Conservation (phyloP, 1,140 invertebrate species). For the Lanistes nyassanus region DNA sequence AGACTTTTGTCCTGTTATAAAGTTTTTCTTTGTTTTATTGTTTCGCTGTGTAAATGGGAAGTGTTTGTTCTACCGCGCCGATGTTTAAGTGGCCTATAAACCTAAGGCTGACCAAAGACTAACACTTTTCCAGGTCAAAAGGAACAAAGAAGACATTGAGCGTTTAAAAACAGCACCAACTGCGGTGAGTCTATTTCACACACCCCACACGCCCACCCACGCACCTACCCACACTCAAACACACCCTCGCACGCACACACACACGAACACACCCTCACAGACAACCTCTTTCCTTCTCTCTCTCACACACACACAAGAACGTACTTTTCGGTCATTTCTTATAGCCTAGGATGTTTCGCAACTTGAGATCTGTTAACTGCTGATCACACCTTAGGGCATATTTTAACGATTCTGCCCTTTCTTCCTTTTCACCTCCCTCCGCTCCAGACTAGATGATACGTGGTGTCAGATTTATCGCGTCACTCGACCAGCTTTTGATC, state of each 20-base stretch:
- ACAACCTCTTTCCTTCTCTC: background rate
- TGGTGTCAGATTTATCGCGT: too few species aligned
- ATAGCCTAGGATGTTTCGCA: too few species aligned
- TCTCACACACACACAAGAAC: background rate
- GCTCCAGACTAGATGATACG: background rate
- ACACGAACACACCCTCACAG: background rate
- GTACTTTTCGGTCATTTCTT: too few species aligned
- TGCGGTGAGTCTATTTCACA: conserved; percentile 28
- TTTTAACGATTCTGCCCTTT: background rate
- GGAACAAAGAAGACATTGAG: conserved; percentile 44
- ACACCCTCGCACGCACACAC: background rate
- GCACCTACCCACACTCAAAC: background rate
- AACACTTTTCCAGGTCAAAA: conserved; percentile 38
- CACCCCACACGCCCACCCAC: background rate
- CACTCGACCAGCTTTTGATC: too few species aligned
- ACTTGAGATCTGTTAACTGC: too few species aligned
- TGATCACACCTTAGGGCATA: background rate
- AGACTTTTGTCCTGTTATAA: too few species aligned
- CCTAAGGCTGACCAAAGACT: too few species aligned
- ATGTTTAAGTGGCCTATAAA: too few species aligned
- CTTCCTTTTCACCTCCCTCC: background rate
- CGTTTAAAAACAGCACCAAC: conserved; percentile 40
- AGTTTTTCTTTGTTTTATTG: too few species aligned
- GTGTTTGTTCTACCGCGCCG: too few species aligned
- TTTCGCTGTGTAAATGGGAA: too few species aligned